Conservation (phyloP, 2,888 invertebrate genomes). For the Scaptomyza cyrtandrae region DNA sequence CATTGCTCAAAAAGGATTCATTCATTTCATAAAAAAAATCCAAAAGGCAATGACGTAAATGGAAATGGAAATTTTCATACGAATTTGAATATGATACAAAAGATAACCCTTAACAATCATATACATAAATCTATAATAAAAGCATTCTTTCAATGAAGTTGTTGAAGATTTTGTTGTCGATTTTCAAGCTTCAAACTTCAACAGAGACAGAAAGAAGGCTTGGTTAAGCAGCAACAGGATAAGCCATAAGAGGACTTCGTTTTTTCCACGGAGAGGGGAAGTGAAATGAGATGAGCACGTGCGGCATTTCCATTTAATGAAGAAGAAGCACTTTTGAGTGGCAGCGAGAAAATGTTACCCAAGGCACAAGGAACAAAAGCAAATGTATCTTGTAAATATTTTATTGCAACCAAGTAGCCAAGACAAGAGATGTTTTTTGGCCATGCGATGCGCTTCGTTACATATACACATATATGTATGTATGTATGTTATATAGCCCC, state of each 20-base stretch:
- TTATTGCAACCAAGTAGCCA: conserved; percentile 75
- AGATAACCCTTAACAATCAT: neutral
- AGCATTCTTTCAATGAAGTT: conserved; percentile 17
- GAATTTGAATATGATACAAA: neutral
- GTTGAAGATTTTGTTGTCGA: conserved; percentile 20
- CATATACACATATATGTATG: too few species aligned
- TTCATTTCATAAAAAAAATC: neutral
- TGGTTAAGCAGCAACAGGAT: conserved; percentile 49
- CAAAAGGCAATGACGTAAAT: neutral
- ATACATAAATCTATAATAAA: neutral
- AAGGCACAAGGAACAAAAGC: conserved; percentile 52
- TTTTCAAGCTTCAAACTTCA: conserved; percentile 29
- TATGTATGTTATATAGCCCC: conserved; percentile 10
- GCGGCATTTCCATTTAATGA: conserved; percentile 57
- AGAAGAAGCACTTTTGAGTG: conserved; percentile 15
- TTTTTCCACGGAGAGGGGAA: too few species aligned
- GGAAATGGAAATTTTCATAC: neutral
- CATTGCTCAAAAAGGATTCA: neutral
- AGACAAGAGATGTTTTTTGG: conserved; percentile 53
- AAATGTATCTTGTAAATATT: conserved; percentile 77
- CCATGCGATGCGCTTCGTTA: conserved; percentile 41
- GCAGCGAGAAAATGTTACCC: conserved; percentile 28
- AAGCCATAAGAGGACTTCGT: conserved; percentile 18
- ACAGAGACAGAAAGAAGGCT: neutral
- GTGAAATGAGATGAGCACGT: conserved; percentile 30